Evolutionary conservation across 2,113 vertebrate genomes (phyloP).

Genomic region (Lichenostomus cassidix): DNA sequence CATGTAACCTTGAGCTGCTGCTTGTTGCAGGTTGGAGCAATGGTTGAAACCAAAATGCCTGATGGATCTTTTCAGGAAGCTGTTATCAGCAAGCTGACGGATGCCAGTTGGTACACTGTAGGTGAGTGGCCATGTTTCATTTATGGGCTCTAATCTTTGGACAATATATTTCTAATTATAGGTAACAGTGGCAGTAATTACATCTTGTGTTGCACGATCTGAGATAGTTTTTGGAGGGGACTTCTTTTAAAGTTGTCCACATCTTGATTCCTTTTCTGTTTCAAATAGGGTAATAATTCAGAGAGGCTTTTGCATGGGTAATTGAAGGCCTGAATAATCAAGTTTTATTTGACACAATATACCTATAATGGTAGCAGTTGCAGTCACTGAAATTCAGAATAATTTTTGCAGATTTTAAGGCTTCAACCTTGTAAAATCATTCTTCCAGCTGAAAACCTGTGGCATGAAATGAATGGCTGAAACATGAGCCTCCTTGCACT

Average conservation of each 20-base stretch:
- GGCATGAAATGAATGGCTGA: background rate
- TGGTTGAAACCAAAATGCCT: constrained; percentile 92
- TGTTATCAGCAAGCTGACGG: constrained; percentile 93
- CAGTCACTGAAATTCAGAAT: background rate
- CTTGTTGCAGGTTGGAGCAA: constrained; percentile 88
- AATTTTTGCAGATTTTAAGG: background rate
- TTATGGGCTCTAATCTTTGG: background rate
- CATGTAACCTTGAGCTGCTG: background rate
- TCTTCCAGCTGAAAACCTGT: background rate
- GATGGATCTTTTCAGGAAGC: constrained; percentile 91
- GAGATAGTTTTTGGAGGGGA: background rate
- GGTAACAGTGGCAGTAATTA: background rate
- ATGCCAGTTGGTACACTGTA: constrained; percentile 98
- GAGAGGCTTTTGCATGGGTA: background rate
- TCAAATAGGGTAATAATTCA: background rate
- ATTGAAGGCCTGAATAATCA: background rate
- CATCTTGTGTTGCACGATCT: background rate
- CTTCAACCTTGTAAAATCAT: background rate
- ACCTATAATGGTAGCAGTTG: background rate
- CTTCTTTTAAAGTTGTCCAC: background rate
- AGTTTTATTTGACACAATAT: background rate
- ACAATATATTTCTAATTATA: background rate
- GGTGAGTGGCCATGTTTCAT: constrained; percentile 78
- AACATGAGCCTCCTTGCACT: background rate
- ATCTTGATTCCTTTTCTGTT: background rate